A percentile compares a stretch with the other conserved stretches of the same genome.
Evolutionary conservation across 2,797 vertebrate genomes (phyloP).

Genomic region (Peromyscus aztecus): DNA sequence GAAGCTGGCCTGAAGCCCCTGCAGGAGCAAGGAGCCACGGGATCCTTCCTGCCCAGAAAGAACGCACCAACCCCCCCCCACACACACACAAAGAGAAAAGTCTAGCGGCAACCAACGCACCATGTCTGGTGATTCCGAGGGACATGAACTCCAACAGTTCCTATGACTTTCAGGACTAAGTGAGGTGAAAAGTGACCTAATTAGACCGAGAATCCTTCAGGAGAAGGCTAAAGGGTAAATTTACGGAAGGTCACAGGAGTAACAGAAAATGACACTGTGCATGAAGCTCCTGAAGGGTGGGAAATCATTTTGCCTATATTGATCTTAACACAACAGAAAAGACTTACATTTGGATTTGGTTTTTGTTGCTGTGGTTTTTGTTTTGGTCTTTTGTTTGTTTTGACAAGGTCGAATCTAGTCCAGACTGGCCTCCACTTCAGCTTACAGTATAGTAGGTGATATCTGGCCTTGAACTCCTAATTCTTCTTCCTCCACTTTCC

Average conservation of each 20-base stretch:
- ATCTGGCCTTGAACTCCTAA: neutral
- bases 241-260: neutral
- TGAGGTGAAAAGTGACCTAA: constrained; percentile 32
- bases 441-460: neutral
- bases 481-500: neutral
- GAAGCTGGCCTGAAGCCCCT: neutral
- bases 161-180: neutral
- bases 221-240: neutral
- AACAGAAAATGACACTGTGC: neutral
- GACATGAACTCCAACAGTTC: neutral
- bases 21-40: neutral
- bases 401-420: neutral
- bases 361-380: neutral
- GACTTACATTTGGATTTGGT: neutral
- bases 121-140: neutral
- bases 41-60: neutral
- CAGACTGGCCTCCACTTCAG: neutral
- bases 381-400: neutral
- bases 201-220: neutral
- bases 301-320: neutral
- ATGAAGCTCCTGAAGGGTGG: neutral
- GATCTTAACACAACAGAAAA: constrained; percentile 35
- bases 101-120: neutral
- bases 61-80: neutral
- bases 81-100: neutral